phyloP scores from a whole-genome alignment of 2,888 invertebrate species.

The Brachyopa scutellaris region DNA sequence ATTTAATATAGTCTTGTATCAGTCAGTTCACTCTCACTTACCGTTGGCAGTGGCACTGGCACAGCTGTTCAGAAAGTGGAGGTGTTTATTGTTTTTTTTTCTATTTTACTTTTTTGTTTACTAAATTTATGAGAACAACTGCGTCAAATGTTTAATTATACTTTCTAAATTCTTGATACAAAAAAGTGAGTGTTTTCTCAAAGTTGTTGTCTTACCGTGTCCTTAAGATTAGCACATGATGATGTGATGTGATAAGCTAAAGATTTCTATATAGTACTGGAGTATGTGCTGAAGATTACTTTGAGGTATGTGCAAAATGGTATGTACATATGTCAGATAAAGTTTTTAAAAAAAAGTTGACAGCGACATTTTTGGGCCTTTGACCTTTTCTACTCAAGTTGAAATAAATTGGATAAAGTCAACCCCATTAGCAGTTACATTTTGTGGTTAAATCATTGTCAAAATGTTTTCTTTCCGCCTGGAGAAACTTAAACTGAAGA shows the following conservation, averaged over 20 bases:
- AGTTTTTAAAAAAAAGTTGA: too few species aligned
- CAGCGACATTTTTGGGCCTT: too few species aligned
- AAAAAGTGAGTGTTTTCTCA: not conserved
- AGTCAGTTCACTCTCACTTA: conserved; percentile 24
- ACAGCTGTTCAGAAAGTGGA: conserved; percentile 47
- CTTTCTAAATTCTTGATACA: conserved; percentile 29
- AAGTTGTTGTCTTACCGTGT: not conserved
- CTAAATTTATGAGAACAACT: conserved; percentile 30
- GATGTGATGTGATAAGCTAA: conserved; percentile 2
- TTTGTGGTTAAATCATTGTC: too few species aligned
- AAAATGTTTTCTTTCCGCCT: too few species aligned
- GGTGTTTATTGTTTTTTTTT: conserved; percentile 3
- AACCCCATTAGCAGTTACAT: too few species aligned
- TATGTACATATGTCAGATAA: too few species aligned
- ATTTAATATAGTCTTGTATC: too few species aligned
- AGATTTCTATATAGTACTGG: not conserved
- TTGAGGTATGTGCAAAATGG: not conserved
- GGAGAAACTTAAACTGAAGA: too few species aligned
- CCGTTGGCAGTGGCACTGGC: not conserved
- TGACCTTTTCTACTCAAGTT: too few species aligned
- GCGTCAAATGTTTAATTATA: conserved; percentile 48
- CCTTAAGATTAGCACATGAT: not conserved
- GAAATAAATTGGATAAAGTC: too few species aligned
- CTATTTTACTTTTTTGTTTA: conserved; percentile 16
- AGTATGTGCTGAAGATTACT: not conserved